Conservation (phyloP, 2,888 invertebrate species). For the Sclerodermus sp. region DNA sequence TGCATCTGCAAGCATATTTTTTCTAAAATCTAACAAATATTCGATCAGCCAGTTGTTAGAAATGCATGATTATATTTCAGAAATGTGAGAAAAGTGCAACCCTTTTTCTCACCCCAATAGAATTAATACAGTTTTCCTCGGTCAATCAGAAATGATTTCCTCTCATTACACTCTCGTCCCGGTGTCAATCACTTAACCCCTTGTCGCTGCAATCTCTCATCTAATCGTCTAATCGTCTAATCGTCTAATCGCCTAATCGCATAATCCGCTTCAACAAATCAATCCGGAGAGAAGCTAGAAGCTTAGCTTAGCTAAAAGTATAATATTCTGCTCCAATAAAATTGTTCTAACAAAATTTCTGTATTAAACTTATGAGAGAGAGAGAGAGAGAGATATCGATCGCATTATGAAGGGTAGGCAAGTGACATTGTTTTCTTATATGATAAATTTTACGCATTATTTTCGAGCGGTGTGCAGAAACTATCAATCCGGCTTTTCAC, state of each 20-base stretch:
- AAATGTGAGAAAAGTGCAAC: slow-evolving; percentile 7
- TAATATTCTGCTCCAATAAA: too few species aligned
- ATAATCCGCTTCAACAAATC: slow-evolving; percentile 38
- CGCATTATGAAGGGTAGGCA: too few species aligned
- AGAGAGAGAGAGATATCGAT: too few species aligned
- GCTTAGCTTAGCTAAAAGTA: too few species aligned
- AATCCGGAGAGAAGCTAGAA: slow-evolving; percentile 19
- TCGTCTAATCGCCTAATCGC: slow-evolving; percentile 34
- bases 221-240: slow-evolving; percentile 1
- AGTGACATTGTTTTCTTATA: too few species aligned
- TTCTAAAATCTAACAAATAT: too few species aligned
- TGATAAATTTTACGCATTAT: too few species aligned
- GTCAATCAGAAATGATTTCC: slow-evolving; percentile 38
- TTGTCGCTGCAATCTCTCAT: slow-evolving; percentile 7
- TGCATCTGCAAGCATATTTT: too few species aligned
- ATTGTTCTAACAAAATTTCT: too few species aligned
- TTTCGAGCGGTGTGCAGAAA: slow-evolving; percentile 2
- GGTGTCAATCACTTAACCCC: slow-evolving; percentile 41
- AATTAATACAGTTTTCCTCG: slow-evolving; percentile 28
- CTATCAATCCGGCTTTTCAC: slow-evolving; percentile 46
- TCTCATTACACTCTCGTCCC: slow-evolving; percentile 34
- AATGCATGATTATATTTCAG: too few species aligned
- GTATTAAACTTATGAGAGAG: too few species aligned
- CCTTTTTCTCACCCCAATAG: slow-evolving; percentile 19
- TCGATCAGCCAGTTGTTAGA: too few species aligned